A percentile compares a stretch with the other conserved stretches of the same genome.
Evolutionary conservation across 2,797 vertebrate genomes (phyloP).

Genomic region (Macropus fuliginosus): DNA sequence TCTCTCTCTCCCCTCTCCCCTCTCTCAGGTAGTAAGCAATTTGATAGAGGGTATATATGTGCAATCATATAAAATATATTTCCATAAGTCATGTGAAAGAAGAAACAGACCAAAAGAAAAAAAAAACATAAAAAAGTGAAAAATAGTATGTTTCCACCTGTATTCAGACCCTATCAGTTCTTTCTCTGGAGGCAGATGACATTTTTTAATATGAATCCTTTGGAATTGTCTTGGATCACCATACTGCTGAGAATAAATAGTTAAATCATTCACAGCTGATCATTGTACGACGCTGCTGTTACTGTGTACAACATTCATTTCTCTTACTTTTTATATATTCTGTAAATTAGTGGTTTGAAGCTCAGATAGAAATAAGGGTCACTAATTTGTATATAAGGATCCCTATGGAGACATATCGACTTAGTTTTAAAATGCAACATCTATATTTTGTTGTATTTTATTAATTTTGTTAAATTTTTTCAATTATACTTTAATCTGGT

Average conservation of each 20-base stretch:
- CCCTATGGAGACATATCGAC: background rate
- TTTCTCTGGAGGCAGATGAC: background rate
- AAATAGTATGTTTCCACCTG: background rate
- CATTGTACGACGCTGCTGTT: background rate
- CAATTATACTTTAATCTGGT: background rate
- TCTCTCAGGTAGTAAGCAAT: background rate
- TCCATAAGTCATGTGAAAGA: background rate
- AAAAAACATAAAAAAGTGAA: background rate
- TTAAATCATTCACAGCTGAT: background rate
- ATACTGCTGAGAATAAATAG: background rate
- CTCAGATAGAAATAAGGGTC: background rate
- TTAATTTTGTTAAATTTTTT: background rate
- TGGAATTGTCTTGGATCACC: background rate
- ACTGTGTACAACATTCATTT: background rate
- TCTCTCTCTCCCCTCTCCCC: background rate
- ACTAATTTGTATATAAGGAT: background rate
- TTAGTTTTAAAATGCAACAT: background rate
- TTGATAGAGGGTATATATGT: background rate
- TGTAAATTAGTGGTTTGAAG: background rate
- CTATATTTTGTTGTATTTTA: background rate
- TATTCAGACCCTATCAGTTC: background rate
- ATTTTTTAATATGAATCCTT: background rate
- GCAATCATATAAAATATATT: background rate
- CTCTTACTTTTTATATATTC: background rate
- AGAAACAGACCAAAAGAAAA: background rate